Conservation (phyloP, 2,797 vertebrate genomes). For the Limosa lapponica region DNA sequence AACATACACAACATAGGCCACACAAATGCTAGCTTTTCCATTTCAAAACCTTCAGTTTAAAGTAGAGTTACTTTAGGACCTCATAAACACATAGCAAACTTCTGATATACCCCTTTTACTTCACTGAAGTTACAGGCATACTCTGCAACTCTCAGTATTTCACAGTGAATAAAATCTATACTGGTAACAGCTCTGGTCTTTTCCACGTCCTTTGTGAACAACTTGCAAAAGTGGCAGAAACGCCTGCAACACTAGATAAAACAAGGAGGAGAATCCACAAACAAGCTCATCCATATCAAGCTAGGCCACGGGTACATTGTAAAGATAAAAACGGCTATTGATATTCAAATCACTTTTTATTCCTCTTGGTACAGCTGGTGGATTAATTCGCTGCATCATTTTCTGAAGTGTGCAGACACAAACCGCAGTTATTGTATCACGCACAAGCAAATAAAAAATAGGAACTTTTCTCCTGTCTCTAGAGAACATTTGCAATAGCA, state of each 20-base stretch:
- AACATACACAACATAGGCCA: accelerated
- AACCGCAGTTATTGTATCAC: not conserved
- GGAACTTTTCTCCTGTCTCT: conserved; percentile 44
- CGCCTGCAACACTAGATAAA: not conserved
- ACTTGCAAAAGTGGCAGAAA: not conserved
- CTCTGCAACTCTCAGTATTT: not conserved
- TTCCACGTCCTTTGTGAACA: not conserved
- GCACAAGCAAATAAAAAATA: not conserved
- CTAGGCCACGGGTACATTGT: conserved; percentile 7
- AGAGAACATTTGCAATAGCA: not conserved
- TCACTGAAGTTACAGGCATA: not conserved
- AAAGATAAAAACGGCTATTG: conserved; percentile 43
- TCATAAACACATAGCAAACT: not conserved
- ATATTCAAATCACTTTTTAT: conserved; percentile 47
- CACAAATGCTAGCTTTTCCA: not conserved
- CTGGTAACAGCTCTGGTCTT: not conserved
- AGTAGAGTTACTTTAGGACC: not conserved
- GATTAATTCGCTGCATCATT: conserved; percentile 79
- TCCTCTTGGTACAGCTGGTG: conserved; percentile 54
- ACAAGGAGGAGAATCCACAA: not conserved
- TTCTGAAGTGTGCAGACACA: conserved; percentile 54
- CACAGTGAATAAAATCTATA: not conserved
- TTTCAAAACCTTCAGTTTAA: not conserved
- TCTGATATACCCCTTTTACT: not conserved
- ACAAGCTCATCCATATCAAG: not conserved